Evolutionary conservation across 2,797 vertebrate genomes (phyloP), one percentile per base, ranked within the genome.

Genomic region (Silurus lanzhouensis): DNA sequence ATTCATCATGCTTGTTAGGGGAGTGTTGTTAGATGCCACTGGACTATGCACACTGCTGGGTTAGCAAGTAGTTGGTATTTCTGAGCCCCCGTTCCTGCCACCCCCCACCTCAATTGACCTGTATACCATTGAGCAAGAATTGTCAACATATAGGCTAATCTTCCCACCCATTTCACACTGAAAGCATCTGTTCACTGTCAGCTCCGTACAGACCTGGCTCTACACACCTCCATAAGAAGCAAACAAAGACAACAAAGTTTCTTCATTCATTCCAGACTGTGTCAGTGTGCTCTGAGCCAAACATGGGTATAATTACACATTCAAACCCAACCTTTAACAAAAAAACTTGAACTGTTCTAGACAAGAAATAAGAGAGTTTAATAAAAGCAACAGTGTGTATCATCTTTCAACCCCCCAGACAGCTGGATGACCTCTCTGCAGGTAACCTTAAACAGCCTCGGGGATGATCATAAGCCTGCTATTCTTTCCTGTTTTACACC

Each of bases 1-100:
- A 83, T 78, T 83, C 25, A 63, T 79, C 67, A 71, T 79, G 66
- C 48, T 79, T 86, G 74, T 86, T 83, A 19, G 60, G 74, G 72
- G 74, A 77, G 72, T 83, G 38, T 20, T 83, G 57, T 68, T 72
- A 85, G 71, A 75, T 76, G 79, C 52, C 71, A 85, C 70, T 76
- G 71, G 70, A 66, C 63, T 82, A 77, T 82, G 85, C 74, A 83
- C 55, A 64, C 44, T 66, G n/a, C 25, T 79, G 81, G 15, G 66
- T n/a, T 86, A 74, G 72, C 74, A 86, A 67, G 68, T 67, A 67
- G 60, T 13, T 67, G 82, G 67, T 58, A 74, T 82, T 70, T 71
- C 52, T 44, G 25, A 67, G n/a, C 68, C 46, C 68, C 25, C 6
- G 44, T 27, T n/a, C 57, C 25, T 31, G 15, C 63, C 55, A 64